These are phyloP conservation scores for Lepeophtheirus nordmannii DNA, from an alignment of 2,888 invertebrate genomes.

Conservation along the genomic window DNA sequence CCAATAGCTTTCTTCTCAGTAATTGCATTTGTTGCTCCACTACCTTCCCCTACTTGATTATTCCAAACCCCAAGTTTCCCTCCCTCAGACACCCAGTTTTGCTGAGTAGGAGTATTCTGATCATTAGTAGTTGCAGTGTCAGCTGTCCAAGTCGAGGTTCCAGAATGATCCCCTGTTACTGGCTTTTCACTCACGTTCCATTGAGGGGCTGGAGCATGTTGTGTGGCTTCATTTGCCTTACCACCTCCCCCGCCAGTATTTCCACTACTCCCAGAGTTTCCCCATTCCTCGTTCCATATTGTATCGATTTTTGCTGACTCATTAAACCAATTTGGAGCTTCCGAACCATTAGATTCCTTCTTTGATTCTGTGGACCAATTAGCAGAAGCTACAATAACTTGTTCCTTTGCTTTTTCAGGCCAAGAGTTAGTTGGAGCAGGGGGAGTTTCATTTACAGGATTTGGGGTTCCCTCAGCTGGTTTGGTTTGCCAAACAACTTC, in stretches of 20 bases:
- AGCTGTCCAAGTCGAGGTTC: too few relatives aligned
- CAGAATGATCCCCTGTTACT: too few relatives aligned
- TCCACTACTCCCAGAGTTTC: neutral
- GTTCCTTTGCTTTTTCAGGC: neutral
- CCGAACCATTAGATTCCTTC: neutral
- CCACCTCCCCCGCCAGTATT: neutral
- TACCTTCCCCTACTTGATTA: too few relatives aligned
- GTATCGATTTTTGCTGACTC: neutral
- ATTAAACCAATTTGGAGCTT: neutral
- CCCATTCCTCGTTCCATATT: neutral
- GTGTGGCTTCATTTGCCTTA: neutral
- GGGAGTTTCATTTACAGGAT: neutral
- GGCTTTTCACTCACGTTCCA: too few relatives aligned
- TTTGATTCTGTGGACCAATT: neutral
- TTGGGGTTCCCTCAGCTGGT: neutral
- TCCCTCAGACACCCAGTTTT: too few relatives aligned
- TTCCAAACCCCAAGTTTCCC: too few relatives aligned
- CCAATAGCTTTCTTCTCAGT: neutral
- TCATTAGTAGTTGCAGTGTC: too few relatives aligned
- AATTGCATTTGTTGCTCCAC: neutral
- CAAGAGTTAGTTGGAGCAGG: neutral
- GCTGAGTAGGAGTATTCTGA: too few relatives aligned
- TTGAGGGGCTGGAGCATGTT: neutral
- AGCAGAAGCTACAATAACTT: neutral
- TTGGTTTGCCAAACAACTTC: constrained; percentile 1